Conservation (phyloP, 2,888 invertebrate species). For the Dichetophora obliterata region DNA sequence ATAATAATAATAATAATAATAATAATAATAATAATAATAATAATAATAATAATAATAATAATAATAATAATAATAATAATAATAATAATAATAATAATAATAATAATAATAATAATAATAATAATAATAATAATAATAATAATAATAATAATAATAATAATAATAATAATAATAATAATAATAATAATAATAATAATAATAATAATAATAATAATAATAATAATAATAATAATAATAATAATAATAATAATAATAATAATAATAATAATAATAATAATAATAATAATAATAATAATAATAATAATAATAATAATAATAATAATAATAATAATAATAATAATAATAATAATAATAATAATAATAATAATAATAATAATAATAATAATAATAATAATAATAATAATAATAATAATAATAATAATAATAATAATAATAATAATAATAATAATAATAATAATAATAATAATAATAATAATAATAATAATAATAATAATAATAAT, state of each 20-base stretch:
- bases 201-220: conserved; percentile 40
- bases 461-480: conserved; percentile 11
- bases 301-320: conserved; percentile 26
- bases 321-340: background rate
- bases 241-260: conserved; percentile 17
- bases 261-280: conserved; percentile 31
- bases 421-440: background rate
- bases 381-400: conserved; percentile 18
- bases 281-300: conserved; percentile 25
- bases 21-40: no score
- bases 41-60: no score
- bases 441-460: conserved; percentile 18
- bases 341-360: conserved; percentile 31
- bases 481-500: no score
- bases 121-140: no score
- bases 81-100: no score
- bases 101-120: no score
- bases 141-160: conserved; percentile 30
- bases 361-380: conserved; percentile 38
- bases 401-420: background rate
- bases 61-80: no score
- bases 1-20: no score
- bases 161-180: conserved; percentile 37
- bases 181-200: conserved; percentile 37
- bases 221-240: conserved; percentile 36